phyloP scores from a whole-genome alignment of 1,140 invertebrate genomes.

The Tetramorium parvispinum region DNA sequence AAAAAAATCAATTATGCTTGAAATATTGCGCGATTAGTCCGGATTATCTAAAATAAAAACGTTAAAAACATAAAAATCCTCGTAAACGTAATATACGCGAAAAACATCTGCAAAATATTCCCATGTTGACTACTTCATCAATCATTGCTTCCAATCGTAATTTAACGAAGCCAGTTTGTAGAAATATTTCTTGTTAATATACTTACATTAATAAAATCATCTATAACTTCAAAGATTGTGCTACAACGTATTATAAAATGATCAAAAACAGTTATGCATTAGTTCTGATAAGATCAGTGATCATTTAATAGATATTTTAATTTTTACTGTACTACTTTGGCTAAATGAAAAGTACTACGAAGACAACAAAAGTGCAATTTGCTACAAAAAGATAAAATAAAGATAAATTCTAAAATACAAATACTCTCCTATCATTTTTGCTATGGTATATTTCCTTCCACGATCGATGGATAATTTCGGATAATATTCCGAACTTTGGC shows the following conservation, averaged over 20 bases:
- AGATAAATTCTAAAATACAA: slow-evolving; percentile 45
- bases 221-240: not conserved
- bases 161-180: not conserved
- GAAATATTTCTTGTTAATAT: not conserved
- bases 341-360: slow-evolving; percentile 3
- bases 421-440: not conserved
- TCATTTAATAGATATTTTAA: slow-evolving; percentile 24
- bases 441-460: not conserved
- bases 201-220: slow-evolving; percentile 5
- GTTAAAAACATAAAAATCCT: slow-evolving; percentile 11
- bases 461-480: slow-evolving; percentile 7
- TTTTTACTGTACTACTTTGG: not conserved
- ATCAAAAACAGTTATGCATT: not conserved
- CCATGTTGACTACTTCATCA: slow-evolving; percentile 8
- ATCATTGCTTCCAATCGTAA: not conserved
- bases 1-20: not conserved
- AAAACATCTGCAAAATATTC: not conserved
- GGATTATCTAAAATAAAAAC: not conserved
- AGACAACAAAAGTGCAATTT: slow-evolving; percentile 40
- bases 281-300: not conserved
- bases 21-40: not conserved
- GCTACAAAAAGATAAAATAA: slow-evolving; percentile 33
- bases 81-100: not conserved
- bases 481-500: slow-evolving; percentile 68
- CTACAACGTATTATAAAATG: slow-evolving; percentile 15